A percentile compares a stretch with the other conserved stretches of the same genome.
phyloP scores from a whole-genome alignment of 2,888 invertebrate genomes.

The Chamaedrilus cognettii region DNA sequence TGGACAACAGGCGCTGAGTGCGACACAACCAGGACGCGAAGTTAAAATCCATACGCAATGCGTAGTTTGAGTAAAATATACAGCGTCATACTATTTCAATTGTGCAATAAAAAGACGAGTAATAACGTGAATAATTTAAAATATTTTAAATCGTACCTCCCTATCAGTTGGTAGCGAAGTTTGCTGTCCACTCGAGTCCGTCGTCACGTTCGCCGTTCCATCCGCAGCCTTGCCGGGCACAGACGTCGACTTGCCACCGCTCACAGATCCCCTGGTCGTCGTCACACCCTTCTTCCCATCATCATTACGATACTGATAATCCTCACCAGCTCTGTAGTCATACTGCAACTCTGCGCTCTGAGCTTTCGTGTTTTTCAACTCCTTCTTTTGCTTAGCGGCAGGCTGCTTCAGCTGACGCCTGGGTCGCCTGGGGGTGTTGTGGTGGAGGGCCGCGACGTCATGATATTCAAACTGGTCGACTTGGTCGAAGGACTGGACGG shows the following conservation, averaged over 20 bases:
- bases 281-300: no score
- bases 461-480: conserved; percentile 5
- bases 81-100: no score
- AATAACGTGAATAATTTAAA: background rate
- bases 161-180: background rate
- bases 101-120: background rate
- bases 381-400: conserved; percentile 6
- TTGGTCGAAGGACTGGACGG: background rate
- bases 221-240: no score
- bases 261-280: no score
- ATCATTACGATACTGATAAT: conserved; percentile 17
- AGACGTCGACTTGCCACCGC: no score
- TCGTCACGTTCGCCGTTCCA: background rate
- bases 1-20: no score
- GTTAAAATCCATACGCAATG: no score
- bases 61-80: no score
- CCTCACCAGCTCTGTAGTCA: conserved; percentile 13
- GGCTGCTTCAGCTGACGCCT: background rate
- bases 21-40: no score
- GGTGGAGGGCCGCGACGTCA: conserved; percentile 13
- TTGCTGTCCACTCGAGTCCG: background rate
- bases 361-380: background rate
- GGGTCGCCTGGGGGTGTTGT: no score
- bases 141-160: background rate
- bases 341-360: background rate